Evolutionary conservation across 2,113 vertebrate genomes (phyloP), one percentile per base, ranked within the genome.

Genomic region (Mus pahari): DNA sequence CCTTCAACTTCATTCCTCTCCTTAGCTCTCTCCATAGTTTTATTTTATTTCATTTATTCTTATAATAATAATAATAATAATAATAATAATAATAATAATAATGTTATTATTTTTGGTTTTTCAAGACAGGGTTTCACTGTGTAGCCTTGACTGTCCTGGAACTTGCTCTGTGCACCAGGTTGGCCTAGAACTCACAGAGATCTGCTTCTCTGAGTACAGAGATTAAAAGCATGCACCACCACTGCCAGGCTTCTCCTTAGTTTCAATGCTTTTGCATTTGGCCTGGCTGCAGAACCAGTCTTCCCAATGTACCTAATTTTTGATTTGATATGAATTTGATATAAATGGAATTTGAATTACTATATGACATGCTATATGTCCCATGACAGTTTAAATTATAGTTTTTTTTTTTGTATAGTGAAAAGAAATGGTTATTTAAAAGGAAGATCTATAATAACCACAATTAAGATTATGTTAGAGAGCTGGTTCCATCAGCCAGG

Each of bases 351-450:
- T 77, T 95, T 91, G 39, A 71, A 33, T 17, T 64, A 71, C 5
- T 48, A 13, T 24, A 58, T 77, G n/a, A 48, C 28, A 71, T n/a
- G 45, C 90, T 58, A 50, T 90, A 78, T 53, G 20, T 60, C 55
- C 45, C 77, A 84, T 36, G 42, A 55, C 62, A 58, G 36, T 74
- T 64, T 96, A 88, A 73, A 70, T 79, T 79, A 58, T 58, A 55
- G 70, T 92, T 93, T 90, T 28, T 86, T 94, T 53, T 28, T 86
- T 94, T 53, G 66, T 86, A 26, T 86, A 66, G 86, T 86, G 28
- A 96, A 95, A 83, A 81, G 14, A 3, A 42, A 60, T 74, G n/a
- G 62, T 19, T 50, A 62, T 74, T 91, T 79, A 83, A 78, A 83
- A 91, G 55, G 79, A 91, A 74, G 70, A 70, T 28, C 31, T 74